Evolutionary conservation across 2,797 vertebrate species (phyloP), one percentile per base, ranked within the genome.

Genomic region (Allobates femoralis): DNA sequence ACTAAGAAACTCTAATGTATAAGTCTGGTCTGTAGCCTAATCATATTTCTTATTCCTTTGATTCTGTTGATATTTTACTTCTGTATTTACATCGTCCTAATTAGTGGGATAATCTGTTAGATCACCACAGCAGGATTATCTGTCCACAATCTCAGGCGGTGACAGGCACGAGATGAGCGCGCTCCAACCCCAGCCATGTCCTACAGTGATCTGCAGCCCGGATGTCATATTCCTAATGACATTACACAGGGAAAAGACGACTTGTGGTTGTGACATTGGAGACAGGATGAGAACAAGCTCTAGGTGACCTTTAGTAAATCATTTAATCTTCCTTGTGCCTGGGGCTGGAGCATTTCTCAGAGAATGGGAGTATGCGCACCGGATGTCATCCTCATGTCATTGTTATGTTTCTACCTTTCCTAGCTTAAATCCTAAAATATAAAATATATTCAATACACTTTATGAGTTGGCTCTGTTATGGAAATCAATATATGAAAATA

Each of bases 251-350:
- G 16, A 32, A 75, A 7, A 75, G 78, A 28, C 19, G 71, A 34
- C 58, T 46, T 67, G 41, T 30, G n/a, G 26, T 46, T 34, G 23
- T 76, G 85, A 86, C 69, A 69, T 86, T 46, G 56, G 55, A 64
- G 67, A 28, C 69, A 4, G 58, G 41, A 55, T 62, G 26, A 67
- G 71, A 75, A 76, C 41, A n/a, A 19, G 58, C 12, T 66, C 56
- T 32, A 16, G 14, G 50, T 86, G 79, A 86, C 79, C 71, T 86
- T 86, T 86, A 81, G 55, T 32, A 86, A 86, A 86, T 86, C 85
- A 58, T 75, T 81, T 86, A 86, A 86, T 86, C 85, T 75, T 46
- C 23, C 69, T 73, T 64, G 23, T 28, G 69, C 79, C 85, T 23
- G 15, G 30, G 77, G 67, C 46, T 14, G n/a, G 56, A 82, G 67